Evolutionary conservation across 2,888 invertebrate genomes (phyloP).

Genomic region (Melanchra persicariae): DNA sequence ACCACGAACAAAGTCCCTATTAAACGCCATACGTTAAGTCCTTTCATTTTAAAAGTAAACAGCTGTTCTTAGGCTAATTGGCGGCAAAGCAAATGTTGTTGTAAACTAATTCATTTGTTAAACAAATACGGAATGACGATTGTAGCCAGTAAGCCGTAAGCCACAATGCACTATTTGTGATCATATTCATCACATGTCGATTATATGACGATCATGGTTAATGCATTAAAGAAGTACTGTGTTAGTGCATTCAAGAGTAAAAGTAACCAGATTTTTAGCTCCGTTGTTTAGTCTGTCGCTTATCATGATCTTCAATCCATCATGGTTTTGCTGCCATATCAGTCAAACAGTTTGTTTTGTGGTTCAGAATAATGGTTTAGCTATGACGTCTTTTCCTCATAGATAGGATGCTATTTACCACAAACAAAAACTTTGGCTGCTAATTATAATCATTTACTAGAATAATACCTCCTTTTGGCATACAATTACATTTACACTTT

Average conservation of each 20-base stretch:
- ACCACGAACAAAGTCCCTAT: slow-evolving; percentile 46
- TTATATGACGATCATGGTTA: background rate
- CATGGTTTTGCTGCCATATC: slow-evolving; percentile 19
- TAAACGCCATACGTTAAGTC: slow-evolving; percentile 34
- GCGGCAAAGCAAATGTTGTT: slow-evolving; percentile 78
- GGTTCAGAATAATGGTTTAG: slow-evolving; percentile 7
- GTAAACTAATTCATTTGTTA: slow-evolving; percentile 76
- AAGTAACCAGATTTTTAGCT: slow-evolving; percentile 22
- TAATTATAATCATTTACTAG: background rate
- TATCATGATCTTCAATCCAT: slow-evolving; percentile 24
- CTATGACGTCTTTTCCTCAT: slow-evolving; percentile 16
- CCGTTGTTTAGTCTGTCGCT: slow-evolving; percentile 29
- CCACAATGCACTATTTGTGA: slow-evolving; percentile 32
- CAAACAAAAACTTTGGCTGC: background rate
- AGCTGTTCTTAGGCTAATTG: slow-evolving; percentile 77
- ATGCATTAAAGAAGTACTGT: background rate
- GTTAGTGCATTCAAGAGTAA: slow-evolving; percentile 15
- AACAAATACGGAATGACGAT: slow-evolving; percentile 71
- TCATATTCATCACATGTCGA: slow-evolving; percentile 23
- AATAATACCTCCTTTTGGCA: background rate
- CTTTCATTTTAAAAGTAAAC: slow-evolving; percentile 70
- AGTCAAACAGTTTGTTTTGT: slow-evolving; percentile 17
- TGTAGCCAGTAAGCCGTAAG: background rate
- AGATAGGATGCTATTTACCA: background rate
- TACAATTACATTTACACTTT: background rate